Evolutionary conservation across 2,888 invertebrate species (phyloP), one percentile per base, ranked within the genome.

Genomic region (Pimpla rufipes): DNA sequence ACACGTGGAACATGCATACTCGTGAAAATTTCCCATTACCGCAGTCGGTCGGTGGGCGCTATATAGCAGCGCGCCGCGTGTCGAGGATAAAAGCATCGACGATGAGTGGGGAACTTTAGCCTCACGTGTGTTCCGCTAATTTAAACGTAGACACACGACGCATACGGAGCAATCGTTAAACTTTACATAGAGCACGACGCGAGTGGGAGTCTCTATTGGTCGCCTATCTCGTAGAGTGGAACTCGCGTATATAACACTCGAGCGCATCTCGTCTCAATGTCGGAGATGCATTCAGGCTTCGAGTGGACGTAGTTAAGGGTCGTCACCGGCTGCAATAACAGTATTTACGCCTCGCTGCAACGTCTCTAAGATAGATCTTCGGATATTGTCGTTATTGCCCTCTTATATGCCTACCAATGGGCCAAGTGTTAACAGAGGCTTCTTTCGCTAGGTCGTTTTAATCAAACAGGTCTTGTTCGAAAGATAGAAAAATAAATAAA

Each of bases 11-110:
- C 40, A 21, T 57, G 10, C 13, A 37, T 21, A 21, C 42, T 11
- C 42, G 21, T 10, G 23, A 23, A 42, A 71, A 71, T 71, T 57
- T 71, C 18, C 29, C 45, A 57, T 57, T 57, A 71, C 57, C 21
- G 29, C 29, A 29, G 50, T 52, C n/a, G 50, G 11, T 5, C 11
- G 52, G 45, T 11, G 55, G 29, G 29, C 29, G 62, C 18, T 42
- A 40, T 66, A 66, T 40, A 21, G n/a, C 40, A 68, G n/a, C 29
- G 37, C 29, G 11, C 50, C 29, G 11, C 50, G 29, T 29, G 8
- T 50, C 16, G 18, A 52, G 8, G 35, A 50, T 50, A 2, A 50
- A 52, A 68, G 50, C 35, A 37, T 29, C 35, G 35, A 50, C 50
- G 35, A 37, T 52, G 50, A 68, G 35, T 50, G 10, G 50, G 13